phyloP scores from a whole-genome alignment of 2,888 invertebrate species.

The Troides aeacus region DNA sequence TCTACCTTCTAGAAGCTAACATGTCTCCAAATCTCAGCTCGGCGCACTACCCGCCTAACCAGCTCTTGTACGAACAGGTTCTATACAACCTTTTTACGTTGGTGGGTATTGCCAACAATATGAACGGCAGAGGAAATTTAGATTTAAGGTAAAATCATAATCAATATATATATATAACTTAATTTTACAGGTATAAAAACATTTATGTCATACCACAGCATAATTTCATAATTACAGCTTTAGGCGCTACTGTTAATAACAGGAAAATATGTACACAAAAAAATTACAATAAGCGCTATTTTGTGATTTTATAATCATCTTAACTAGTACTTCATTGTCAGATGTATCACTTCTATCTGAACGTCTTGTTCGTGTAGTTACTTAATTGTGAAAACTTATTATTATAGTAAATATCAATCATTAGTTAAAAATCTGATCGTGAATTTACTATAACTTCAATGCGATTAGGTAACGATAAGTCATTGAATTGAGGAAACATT shows the following conservation, averaged over 20 bases:
- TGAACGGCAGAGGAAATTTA: conserved; percentile 36
- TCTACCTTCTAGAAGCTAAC: conserved; percentile 96
- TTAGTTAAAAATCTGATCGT: neutral
- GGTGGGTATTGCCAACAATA: conserved; percentile 83
- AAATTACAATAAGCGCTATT: too few species aligned
- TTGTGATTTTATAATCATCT: too few species aligned
- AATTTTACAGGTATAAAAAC: too few species aligned
- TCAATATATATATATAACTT: neutral
- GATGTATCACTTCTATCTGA: too few species aligned
- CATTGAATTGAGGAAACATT: neutral
- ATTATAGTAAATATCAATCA: neutral
- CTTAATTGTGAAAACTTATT: too few species aligned
- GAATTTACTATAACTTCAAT: neutral
- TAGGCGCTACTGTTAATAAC: too few species aligned
- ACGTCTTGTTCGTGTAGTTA: too few species aligned
- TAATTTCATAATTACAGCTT: too few species aligned
- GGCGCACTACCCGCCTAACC: conserved; percentile 94
- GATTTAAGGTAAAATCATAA: conserved; percentile 31
- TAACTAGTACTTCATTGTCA: too few species aligned
- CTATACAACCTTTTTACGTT: conserved; percentile 90
- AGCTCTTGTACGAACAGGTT: conserved; percentile 94
- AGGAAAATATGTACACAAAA: too few species aligned
- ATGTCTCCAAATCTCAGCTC: conserved; percentile 99
- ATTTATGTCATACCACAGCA: too few species aligned
- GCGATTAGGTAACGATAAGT: neutral